Evolutionary conservation across 1,140 invertebrate genomes (phyloP), one percentile per base, ranked within the genome.

Genomic region (Phymorhynchus buccinoides): DNA sequence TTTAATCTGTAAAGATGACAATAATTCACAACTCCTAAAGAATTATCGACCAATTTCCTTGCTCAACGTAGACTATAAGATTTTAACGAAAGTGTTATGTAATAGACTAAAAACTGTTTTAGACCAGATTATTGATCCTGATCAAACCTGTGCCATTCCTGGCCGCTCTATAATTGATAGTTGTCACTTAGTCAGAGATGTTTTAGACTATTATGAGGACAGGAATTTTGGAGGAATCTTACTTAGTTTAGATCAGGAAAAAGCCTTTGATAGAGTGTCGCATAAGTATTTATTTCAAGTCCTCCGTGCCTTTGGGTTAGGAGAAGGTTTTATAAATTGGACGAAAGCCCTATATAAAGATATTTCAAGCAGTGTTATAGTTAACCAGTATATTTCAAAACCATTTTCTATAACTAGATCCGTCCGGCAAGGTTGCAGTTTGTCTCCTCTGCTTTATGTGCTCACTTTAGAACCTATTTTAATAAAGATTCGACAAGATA

Each of bases 371-470:
- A 22, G 37, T 32, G 79, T 86, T 44, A 81, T 85, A 0, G 44
- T 86, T 48, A 88, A 87, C 73, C 42, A 79, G 9, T 68, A 30
- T 71, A 77, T 86, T 18, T 86, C 92, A 1, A 80, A 88, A 0
- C 80, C 75, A 0, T 90, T 93, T 62, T 32, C 75, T 4, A 85
- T 93, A 9, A 48, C 39, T 0, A 30, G 91, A 1, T 91, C 92
- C 27, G 91, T 94, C 0, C 86, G 86, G 12, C 93, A 94, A 80
- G 93, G 93, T 18, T 92, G 91, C 84, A 92, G 92, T 0, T 68
- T 93, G 7, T 92, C 92, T 78, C 90, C 90, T 0, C 80, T 93
- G 0, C 80, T 93, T 0, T 94, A 94, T 87, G 93, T 93, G 73
- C 80, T 94, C 0, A 89, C 88, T 0, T 85, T 94, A 0, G 91